Conservation (phyloP, 2,797 vertebrate genomes). For the Molossus alvarezi region DNA sequence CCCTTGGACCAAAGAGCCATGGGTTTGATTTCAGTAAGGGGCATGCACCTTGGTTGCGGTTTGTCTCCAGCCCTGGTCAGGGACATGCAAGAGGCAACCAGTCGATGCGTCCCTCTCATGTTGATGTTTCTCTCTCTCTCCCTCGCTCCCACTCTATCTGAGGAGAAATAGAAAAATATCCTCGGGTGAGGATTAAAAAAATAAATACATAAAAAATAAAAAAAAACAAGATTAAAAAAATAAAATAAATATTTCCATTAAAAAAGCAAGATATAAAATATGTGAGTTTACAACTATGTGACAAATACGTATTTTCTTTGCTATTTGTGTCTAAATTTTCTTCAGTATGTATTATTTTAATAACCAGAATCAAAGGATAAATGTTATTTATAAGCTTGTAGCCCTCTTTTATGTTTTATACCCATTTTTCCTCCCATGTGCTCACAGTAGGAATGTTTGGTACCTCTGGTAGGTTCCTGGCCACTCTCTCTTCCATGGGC, state of each 20-base stretch:
- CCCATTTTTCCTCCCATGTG: background rate
- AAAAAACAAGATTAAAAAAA: too few species aligned
- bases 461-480: background rate
- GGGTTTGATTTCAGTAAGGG: too few species aligned
- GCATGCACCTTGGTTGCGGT: too few species aligned
- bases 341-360: slow-evolving; percentile 55
- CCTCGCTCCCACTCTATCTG: too few species aligned
- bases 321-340: slow-evolving; percentile 36
- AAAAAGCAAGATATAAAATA: background rate
- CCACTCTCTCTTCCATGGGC: background rate
- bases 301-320: slow-evolving; percentile 17
- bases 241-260: background rate
- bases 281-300: background rate
- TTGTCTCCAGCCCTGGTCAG: too few species aligned
- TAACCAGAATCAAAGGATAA: slow-evolving; percentile 6
- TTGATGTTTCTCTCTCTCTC: too few species aligned
- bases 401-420: background rate
- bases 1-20: too few species aligned
- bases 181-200: too few species aligned
- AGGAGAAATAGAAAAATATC: too few species aligned
- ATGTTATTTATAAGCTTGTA: background rate
- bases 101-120: too few species aligned
- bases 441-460: background rate
- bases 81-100: too few species aligned
- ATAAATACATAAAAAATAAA: too few species aligned